Evolutionary conservation across 1,140 invertebrate genomes (phyloP).

Genomic region (Bombus superbus): DNA sequence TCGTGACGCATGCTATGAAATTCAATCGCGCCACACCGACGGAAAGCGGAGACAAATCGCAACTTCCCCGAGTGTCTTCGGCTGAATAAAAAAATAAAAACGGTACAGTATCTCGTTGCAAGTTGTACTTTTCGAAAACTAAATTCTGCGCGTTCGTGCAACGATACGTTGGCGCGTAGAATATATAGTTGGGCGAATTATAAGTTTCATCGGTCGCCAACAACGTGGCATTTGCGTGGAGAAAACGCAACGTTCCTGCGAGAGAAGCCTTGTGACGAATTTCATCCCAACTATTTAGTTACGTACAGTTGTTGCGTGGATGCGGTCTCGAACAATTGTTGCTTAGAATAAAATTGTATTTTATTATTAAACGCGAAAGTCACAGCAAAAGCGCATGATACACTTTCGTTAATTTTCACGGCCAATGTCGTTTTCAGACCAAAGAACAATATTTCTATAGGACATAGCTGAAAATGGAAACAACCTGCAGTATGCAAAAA

Average conservation of each 20-base stretch:
- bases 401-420: too few species aligned
- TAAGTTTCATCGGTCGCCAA: too few species aligned
- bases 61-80: neutral
- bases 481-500: too few species aligned
- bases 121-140: neutral
- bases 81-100: neutral
- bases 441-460: too few species aligned
- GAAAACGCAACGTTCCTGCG: neutral
- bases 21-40: neutral
- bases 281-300: neutral
- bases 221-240: neutral
- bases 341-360: too few species aligned
- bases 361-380: too few species aligned
- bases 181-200: neutral
- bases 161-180: neutral
- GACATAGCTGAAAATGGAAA: too few species aligned
- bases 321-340: too few species aligned
- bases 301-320: neutral
- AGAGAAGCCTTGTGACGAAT: neutral
- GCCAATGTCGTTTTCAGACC: too few species aligned
- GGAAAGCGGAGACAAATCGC: neutral
- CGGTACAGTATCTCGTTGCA: neutral
- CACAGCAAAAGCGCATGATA: too few species aligned
- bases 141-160: neutral
- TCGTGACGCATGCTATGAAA: conserved; percentile 7